Conservation (phyloP, 2,797 vertebrate species). For the Lithobates pipiens region DNA sequence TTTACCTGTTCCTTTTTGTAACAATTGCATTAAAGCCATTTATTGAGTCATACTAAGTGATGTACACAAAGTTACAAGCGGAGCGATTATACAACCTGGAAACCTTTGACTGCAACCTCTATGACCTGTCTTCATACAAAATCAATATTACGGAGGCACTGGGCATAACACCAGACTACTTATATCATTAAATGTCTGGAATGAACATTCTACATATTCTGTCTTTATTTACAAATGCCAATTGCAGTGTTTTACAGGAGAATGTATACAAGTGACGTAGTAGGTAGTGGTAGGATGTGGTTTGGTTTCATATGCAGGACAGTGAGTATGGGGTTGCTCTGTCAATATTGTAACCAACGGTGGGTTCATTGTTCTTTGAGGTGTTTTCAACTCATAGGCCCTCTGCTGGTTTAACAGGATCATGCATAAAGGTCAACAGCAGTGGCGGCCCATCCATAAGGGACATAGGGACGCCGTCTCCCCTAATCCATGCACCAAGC, state of each 20-base stretch:
- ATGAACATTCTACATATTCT: neutral
- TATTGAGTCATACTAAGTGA: constrained; percentile 42
- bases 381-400: too few species aligned
- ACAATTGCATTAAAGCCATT: constrained; percentile 48
- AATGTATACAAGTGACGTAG: neutral
- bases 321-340: too few species aligned
- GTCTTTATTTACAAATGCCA: neutral
- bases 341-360: too few species aligned
- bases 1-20: constrained; percentile 35
- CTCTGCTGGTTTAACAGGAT: too few species aligned
- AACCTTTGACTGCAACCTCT: constrained; percentile 11
- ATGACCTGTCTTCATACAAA: neutral
- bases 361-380: too few species aligned
- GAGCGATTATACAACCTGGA: constrained; percentile 16
- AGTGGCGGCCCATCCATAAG: too few species aligned
- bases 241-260: neutral
- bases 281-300: neutral
- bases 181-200: neutral
- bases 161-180: neutral
- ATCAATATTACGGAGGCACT: constrained; percentile 13
- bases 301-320: too few species aligned
- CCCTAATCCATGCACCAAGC: too few species aligned
- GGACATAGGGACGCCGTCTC: too few species aligned
- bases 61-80: constrained; percentile 8
- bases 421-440: too few species aligned